phyloP scores from a whole-genome alignment of 2,888 invertebrate species.

The Conistra vaccinii region DNA sequence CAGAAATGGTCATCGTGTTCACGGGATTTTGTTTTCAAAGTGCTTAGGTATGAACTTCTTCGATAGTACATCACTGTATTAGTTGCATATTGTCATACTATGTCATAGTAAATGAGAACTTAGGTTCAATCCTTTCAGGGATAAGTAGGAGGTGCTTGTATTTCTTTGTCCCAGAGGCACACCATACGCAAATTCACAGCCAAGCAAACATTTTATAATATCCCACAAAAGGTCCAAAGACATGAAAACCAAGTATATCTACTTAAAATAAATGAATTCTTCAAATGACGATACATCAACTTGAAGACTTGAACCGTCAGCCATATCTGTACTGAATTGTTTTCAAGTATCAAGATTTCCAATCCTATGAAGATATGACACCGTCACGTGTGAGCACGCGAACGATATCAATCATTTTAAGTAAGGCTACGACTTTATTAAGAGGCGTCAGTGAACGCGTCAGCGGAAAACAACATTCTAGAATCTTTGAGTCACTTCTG shows the following conservation, averaged over 20 bases:
- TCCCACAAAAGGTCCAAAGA: neutral
- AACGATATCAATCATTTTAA: constrained; percentile 54
- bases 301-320: constrained; percentile 33
- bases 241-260: constrained; percentile 11
- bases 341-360: constrained; percentile 59
- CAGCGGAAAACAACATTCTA: neutral
- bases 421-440: constrained; percentile 15
- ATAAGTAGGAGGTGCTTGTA: neutral
- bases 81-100: neutral
- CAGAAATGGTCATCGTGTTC: no score
- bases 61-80: neutral
- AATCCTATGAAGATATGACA: constrained; percentile 59
- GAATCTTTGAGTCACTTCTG: neutral
- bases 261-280: no score
- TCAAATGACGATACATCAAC: constrained; percentile 29
- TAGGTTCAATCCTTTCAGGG: neutral
- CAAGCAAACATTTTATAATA: neutral
- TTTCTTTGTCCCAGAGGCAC: neutral
- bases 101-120: neutral
- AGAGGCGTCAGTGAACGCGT: neutral
- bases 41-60: no score
- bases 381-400: constrained; percentile 49
- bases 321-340: constrained; percentile 33
- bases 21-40: no score
- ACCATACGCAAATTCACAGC: neutral